Base-by-base conservation (phyloP, 2,888 invertebrate genomes). In the Chloroclystis v-ata region DNA sequence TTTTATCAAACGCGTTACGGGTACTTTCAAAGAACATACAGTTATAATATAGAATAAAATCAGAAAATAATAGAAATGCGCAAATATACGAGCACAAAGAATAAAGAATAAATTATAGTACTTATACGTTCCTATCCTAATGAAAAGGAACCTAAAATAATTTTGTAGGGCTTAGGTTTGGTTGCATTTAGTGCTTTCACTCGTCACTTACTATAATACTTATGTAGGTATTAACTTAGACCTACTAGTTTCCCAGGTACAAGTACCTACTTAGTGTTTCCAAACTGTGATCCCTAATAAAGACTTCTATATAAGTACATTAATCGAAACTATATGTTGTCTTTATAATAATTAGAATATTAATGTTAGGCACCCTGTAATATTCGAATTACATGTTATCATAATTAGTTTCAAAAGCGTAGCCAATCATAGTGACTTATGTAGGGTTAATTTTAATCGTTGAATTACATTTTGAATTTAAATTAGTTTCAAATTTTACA, bases 271-370 rank as follows among this genome's bases (percentile, higher is more conserved):
- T 77, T 84, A 86, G 84, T 70, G 72, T 81, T 85, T 82, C 85
- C 85, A 82, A 81, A 79, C 87, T 87, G 87, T 87, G 87, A 87
- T 87, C 85, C 87, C 85, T 81, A 76, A 78, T 82, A 83, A 86
- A 87, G 87, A 87, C 87, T 86, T 86, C 82, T 85, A 82, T 72
- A 67, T 86, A 85, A 82, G 85, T 82, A 78, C 72, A 67, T 66
- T 72, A 69, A 65, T 66, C 65, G 49, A 47, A 56, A 60, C 48
- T 60, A 52, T 54, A 61, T 63, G 59, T 57, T 56, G 61, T 54
- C 63, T 63, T 61, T 61, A 63, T 55, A 50, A 56, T 46, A 57
- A 46, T 57, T 59, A 60, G 57, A 49, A 43, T 64, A 63, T 56
- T 47, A 43, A 51, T 59, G 59, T 56, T 59, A 59, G 54, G 59